Conservation (phyloP, 2,113 vertebrate species). For the Athene cunicularia region DNA sequence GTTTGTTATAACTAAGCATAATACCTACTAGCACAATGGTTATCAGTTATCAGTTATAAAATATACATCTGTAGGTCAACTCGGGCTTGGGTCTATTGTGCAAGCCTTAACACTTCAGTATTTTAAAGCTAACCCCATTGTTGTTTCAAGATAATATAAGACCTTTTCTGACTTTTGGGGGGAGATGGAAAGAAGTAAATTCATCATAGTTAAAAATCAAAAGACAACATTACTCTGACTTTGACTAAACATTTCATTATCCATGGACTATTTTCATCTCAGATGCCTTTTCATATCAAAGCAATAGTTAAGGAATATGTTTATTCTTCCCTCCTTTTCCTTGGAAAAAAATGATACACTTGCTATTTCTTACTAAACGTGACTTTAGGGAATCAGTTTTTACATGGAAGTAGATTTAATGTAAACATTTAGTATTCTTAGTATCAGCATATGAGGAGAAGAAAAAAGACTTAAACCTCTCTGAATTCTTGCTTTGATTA, state of each 20-base stretch:
- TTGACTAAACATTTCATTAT: slow-evolving; percentile 48
- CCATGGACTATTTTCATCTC: slow-evolving; percentile 32
- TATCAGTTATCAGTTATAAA: too few species aligned
- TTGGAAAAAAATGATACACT: background rate
- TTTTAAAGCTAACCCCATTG: background rate
- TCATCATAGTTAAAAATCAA: background rate
- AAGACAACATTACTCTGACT: slow-evolving; percentile 16
- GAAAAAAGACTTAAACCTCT: background rate
- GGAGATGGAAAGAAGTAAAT: background rate
- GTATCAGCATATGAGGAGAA: background rate
- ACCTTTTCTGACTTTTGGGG: background rate
- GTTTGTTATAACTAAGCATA: too few species aligned
- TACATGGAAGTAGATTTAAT: background rate
- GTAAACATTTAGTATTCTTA: background rate
- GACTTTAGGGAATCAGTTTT: background rate
- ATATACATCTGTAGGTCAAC: too few species aligned
- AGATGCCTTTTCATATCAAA: slow-evolving; percentile 41
- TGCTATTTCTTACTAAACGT: background rate
- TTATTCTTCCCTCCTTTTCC: background rate
- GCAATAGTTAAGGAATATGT: background rate
- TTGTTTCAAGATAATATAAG: background rate
- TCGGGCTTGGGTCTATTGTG: too few species aligned
- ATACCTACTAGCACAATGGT: too few species aligned
- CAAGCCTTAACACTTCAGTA: too few species aligned
- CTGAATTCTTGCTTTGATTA: background rate